phyloP scores from a whole-genome alignment of 1,140 invertebrate species.

The Panagrolaimus sp. region DNA sequence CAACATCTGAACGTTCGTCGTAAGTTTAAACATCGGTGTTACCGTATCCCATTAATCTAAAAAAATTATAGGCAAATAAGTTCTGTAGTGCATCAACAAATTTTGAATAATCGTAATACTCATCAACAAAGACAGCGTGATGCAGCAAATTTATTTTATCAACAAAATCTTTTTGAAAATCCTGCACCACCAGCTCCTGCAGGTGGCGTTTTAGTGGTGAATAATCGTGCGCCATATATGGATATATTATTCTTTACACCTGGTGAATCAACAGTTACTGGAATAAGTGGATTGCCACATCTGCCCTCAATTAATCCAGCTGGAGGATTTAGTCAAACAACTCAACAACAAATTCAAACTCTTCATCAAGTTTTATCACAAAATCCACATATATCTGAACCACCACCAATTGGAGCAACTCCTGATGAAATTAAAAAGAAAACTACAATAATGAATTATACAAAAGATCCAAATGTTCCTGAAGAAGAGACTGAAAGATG shows the following conservation, averaged over 20 bases:
- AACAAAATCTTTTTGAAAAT: not conserved
- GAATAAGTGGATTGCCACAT: too few relatives aligned
- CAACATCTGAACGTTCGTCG: too few relatives aligned
- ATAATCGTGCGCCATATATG: not conserved
- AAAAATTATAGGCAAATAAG: too few relatives aligned
- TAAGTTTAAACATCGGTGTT: too few relatives aligned
- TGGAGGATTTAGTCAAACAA: not conserved
- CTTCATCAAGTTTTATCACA: not conserved
- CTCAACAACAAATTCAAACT: slow-evolving; percentile 1
- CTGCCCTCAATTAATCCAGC: not conserved
- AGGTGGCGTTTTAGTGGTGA: not conserved
- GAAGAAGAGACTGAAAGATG: slow-evolving; percentile 69
- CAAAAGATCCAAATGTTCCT: slow-evolving; percentile 42
- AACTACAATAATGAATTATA: slow-evolving; percentile 34
- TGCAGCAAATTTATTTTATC: too few relatives aligned
- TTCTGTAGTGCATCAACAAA: too few relatives aligned
- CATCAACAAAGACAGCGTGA: too few relatives aligned
- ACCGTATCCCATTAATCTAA: too few relatives aligned
- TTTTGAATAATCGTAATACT: too few relatives aligned
- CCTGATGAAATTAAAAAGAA: slow-evolving; percentile 41
- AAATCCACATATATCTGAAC: slow-evolving; percentile 15
- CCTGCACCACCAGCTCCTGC: not conserved
- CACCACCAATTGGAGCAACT: slow-evolving; percentile 27
- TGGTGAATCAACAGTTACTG: not conserved
- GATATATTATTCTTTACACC: not conserved